A percentile compares a stretch with the other conserved stretches of the same genome.
Conservation (phyloP, 2,113 vertebrate species). For the Melanocharis versteri region DNA sequence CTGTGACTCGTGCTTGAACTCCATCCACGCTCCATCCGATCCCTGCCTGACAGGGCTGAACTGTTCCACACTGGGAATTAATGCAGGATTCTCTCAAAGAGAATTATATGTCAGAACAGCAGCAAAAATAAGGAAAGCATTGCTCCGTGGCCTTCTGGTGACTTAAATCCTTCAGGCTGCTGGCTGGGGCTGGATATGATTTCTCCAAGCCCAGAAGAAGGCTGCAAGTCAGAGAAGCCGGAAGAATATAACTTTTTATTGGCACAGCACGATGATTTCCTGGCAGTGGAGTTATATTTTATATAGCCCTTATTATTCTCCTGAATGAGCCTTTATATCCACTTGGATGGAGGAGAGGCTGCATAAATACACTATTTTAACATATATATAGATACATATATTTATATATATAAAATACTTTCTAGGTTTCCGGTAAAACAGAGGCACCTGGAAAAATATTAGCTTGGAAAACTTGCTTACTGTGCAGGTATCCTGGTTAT, state of each 20-base stretch:
- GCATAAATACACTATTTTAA: not conserved
- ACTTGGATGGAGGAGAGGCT: slow-evolving; percentile 23
- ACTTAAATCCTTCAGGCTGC: not conserved
- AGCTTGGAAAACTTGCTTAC: not conserved
- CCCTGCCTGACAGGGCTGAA: slow-evolving; percentile 1
- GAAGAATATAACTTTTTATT: slow-evolving; percentile 46
- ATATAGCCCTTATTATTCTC: slow-evolving; percentile 41
- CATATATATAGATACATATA: not conserved
- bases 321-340: slow-evolving; percentile 61
- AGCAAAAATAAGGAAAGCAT: not conserved
- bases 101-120: not conserved
- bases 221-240: slow-evolving; percentile 18
- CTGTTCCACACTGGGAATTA: not conserved
- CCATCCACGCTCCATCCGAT: not conserved
- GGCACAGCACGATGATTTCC: slow-evolving; percentile 31
- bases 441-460: slow-evolving; percentile 31
- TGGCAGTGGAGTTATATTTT: slow-evolving; percentile 47
- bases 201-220: not conserved
- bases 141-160: not conserved
- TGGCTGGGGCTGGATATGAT: not conserved
- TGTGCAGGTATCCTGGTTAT: not conserved
- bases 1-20: slow-evolving; percentile 21
- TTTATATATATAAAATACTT: not conserved
- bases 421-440: not conserved
- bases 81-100: not conserved